Evolutionary conservation across 1,140 invertebrate species (phyloP).

Genomic region (Drusus annulatus): DNA sequence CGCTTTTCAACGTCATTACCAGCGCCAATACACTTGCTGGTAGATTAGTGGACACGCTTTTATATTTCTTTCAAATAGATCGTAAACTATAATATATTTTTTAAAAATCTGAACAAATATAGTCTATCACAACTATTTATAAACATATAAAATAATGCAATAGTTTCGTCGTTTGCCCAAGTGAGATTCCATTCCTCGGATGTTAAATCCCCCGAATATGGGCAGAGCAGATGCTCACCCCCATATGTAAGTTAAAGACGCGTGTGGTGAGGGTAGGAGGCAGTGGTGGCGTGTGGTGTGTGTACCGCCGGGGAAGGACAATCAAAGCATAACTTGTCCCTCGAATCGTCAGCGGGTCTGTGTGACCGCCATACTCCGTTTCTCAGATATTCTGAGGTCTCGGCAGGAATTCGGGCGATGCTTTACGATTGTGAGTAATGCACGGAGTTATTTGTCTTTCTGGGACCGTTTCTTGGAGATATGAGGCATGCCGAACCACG

Average conservation of each 20-base stretch:
- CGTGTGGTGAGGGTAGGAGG: constrained; percentile 38
- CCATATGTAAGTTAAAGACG: constrained; percentile 41
- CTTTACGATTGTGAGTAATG: constrained; percentile 51
- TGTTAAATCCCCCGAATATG: constrained; percentile 6
- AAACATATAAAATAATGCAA: background rate
- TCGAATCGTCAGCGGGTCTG: constrained; percentile 44
- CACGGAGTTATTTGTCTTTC: constrained; percentile 36
- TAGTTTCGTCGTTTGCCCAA: background rate
- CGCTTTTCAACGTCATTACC: too few relatives aligned
- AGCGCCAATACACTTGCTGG: too few relatives aligned
- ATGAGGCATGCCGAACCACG: background rate
- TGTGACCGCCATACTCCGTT: constrained; percentile 22
- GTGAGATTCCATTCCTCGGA: background rate
- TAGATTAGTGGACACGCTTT: too few relatives aligned
- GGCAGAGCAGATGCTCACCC: constrained; percentile 2
- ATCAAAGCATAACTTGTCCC: constrained; percentile 58
- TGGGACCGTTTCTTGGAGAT: constrained; percentile 21
- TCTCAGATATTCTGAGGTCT: constrained; percentile 53
- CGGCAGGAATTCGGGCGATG: constrained; percentile 54
- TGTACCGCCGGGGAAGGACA: constrained; percentile 52
- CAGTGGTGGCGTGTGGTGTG: too few relatives aligned
- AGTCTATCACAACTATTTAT: background rate
- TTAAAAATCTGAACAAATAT: too few relatives aligned
- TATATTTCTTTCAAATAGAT: too few relatives aligned
- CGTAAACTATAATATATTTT: too few relatives aligned